Evolutionary conservation across 2,113 vertebrate species (phyloP).

Genomic region (Macroglossus sobrinus): DNA sequence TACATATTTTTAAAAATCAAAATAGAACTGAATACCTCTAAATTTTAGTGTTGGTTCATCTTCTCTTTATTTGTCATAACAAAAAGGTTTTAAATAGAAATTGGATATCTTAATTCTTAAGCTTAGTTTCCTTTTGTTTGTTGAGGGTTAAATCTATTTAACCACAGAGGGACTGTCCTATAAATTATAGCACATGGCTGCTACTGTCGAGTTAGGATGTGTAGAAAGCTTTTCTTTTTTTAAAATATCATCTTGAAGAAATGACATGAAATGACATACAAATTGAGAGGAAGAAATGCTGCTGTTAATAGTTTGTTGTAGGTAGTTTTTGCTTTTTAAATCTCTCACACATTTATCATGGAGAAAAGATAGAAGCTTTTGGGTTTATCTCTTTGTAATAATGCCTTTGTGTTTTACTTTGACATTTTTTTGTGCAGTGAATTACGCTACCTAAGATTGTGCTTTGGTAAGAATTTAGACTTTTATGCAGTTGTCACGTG

Average conservation of each 20-base stretch:
- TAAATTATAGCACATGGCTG: background rate
- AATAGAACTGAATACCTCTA: background rate
- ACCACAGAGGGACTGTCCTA: background rate
- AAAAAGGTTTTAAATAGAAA: background rate
- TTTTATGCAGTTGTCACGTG: constrained; percentile 39
- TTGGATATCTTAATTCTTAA: background rate
- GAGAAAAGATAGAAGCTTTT: constrained; percentile 40
- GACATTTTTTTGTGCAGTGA: constrained; percentile 48
- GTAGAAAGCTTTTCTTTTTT: constrained; percentile 32
- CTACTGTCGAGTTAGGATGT: background rate
- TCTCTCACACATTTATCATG: constrained; percentile 5
- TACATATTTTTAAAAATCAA: background rate
- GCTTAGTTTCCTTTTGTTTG: background rate
- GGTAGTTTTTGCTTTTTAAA: constrained; percentile 36
- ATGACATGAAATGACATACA: constrained; percentile 12
- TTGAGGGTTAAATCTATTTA: background rate
- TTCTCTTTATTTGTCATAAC: background rate
- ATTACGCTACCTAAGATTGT: background rate
- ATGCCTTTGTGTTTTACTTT: constrained; percentile 44
- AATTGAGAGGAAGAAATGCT: constrained; percentile 18
- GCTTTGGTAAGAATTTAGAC: constrained; percentile 41
- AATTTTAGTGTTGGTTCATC: background rate
- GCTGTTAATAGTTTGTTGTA: constrained; percentile 38
- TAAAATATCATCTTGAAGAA: background rate
- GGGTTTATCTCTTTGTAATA: constrained; percentile 7